These are phyloP conservation scores for Coenobita brevimanus DNA, from an alignment of 1,140 invertebrate genomes.

Conservation along the genomic window DNA sequence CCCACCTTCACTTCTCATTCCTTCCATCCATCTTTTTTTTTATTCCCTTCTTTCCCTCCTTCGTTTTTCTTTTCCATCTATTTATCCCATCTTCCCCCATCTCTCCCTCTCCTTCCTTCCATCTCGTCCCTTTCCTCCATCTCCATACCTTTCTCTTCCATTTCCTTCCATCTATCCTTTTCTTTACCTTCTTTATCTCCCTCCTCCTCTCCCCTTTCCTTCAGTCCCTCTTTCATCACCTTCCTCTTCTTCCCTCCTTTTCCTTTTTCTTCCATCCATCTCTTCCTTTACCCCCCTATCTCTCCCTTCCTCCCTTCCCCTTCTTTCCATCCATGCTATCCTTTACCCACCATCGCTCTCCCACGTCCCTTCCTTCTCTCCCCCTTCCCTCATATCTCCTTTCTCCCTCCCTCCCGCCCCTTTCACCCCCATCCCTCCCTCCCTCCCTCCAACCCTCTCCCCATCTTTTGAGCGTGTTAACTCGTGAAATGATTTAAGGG, in stretches of 20 bases:
- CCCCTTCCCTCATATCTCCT: neutral
- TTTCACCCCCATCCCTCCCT: neutral
- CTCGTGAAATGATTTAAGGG: too few species aligned
- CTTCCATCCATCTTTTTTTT: too few species aligned
- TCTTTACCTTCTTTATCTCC: neutral
- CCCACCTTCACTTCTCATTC: neutral
- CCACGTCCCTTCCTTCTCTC: neutral
- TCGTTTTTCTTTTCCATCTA: too few species aligned
- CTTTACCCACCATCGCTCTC: neutral
- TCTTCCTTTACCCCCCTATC: neutral
- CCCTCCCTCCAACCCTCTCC: neutral
- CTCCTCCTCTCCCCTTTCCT: neutral
- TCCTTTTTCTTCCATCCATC: neutral
- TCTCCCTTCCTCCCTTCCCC: neutral
- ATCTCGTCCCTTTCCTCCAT: neutral
- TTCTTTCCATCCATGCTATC: neutral
- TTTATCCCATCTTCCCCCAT: too few species aligned
- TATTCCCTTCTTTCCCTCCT: too few species aligned
- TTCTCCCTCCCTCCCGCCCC: neutral
- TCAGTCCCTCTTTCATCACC: neutral
- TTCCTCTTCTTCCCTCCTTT: neutral
- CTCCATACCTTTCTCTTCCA: neutral
- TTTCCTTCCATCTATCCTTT: neutral
- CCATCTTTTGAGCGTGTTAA: neutral
- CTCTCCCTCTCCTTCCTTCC: too few species aligned